Conservation (phyloP, 2,888 invertebrate species). For the Lithophane ornitopus region DNA sequence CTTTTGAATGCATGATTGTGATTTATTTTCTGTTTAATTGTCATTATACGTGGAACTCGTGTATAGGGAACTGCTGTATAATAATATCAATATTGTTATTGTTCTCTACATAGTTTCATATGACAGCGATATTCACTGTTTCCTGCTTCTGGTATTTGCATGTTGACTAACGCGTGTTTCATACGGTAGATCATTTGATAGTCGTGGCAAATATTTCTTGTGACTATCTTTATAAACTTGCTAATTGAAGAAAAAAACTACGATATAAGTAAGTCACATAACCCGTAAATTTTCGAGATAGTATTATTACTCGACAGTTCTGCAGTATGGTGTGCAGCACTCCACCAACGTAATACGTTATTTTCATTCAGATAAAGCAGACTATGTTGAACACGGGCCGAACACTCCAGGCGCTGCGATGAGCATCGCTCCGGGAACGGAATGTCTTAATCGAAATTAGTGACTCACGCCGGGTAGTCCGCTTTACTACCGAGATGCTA, state of each 20-base stretch:
- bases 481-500: slow-evolving; percentile 17
- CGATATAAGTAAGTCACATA: slow-evolving; percentile 4
- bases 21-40: slow-evolving; percentile 24
- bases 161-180: slow-evolving; percentile 51
- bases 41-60: slow-evolving; percentile 26
- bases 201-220: slow-evolving; percentile 16
- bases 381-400: slow-evolving; percentile 21
- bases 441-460: slow-evolving; percentile 61
- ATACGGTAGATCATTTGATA: slow-evolving; percentile 17
- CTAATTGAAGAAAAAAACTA: slow-evolving; percentile 7
- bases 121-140: slow-evolving; percentile 54
- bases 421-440: slow-evolving; percentile 37
- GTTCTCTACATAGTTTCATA: slow-evolving; percentile 55
- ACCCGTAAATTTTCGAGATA: slow-evolving; percentile 15
- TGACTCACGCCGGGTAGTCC: slow-evolving; percentile 54
- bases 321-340: slow-evolving; percentile 20
- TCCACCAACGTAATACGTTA: slow-evolving; percentile 22
- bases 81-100: slow-evolving; percentile 53
- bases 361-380: slow-evolving; percentile 37
- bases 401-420: slow-evolving; percentile 31
- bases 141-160: slow-evolving; percentile 62
- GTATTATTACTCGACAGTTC: slow-evolving; percentile 5
- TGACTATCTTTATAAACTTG: slow-evolving; percentile 8
- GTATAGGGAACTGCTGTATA: slow-evolving; percentile 24
- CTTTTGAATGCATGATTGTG: slow-evolving; percentile 40